Percentiles rank a stretch among this genome's conserved stretches.
phyloP scores from a whole-genome alignment of 1,140 invertebrate genomes.

The Sminthurinus signatus region DNA sequence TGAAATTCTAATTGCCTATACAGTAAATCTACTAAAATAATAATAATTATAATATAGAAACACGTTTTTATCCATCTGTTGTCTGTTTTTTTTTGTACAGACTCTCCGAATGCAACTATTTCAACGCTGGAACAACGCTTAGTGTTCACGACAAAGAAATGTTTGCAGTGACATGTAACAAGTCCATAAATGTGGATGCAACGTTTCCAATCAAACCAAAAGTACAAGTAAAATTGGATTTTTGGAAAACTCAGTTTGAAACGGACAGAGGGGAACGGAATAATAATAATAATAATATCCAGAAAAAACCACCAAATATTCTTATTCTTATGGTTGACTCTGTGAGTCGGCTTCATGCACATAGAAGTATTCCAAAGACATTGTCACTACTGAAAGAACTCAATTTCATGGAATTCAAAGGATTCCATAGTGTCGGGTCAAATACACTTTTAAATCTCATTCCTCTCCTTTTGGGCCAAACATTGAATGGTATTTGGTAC shows the following conservation, averaged over 20 bases:
- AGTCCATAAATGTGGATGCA: conserved; percentile 9
- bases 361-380: conserved; percentile 7
- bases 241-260: conserved; percentile 9
- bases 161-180: conserved; percentile 5
- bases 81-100: too few species aligned
- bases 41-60: too few species aligned
- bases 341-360: conserved; percentile 1
- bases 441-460: not conserved
- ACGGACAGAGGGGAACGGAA: too few species aligned
- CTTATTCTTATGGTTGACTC: conserved; percentile 6
- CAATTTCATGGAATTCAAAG: conserved; percentile 11
- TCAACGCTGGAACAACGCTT: too few species aligned
- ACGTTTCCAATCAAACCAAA: not conserved
- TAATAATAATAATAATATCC: too few species aligned
- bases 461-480: not conserved
- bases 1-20: too few species aligned
- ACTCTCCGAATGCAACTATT: too few species aligned
- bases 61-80: too few species aligned
- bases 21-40: too few species aligned
- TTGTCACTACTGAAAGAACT: not conserved
- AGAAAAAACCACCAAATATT: conserved; percentile 1
- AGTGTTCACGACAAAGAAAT: conserved; percentile 5
- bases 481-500: too few species aligned
- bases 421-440: conserved; percentile 15
- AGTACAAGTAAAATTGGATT: conserved; percentile 1